phyloP scores from a whole-genome alignment of 2,888 invertebrate genomes.

The Mythimna impura region DNA sequence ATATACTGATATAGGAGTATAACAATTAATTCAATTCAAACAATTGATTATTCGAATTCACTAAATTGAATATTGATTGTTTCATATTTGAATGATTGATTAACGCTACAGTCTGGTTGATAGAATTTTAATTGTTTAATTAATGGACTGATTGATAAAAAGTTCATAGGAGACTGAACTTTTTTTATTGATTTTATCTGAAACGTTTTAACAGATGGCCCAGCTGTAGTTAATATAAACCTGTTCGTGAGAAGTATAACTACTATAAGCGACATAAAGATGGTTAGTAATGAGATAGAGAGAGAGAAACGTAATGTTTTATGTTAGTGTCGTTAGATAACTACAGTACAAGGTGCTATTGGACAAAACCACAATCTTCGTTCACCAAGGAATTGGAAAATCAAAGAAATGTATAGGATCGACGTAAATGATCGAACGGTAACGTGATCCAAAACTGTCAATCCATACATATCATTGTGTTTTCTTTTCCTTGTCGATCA shows the following conservation, averaged over 20 bases:
- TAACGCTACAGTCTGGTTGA: slow-evolving; percentile 21
- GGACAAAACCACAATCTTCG: slow-evolving; percentile 17
- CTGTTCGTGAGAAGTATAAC: slow-evolving; percentile 99
- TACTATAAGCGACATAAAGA: slow-evolving; percentile 99
- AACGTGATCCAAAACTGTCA: slow-evolving; percentile 8
- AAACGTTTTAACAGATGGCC: slow-evolving; percentile 94
- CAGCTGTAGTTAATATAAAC: slow-evolving; percentile 99
- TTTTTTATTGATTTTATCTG: slow-evolving; percentile 48
- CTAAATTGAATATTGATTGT: slow-evolving; percentile 18
- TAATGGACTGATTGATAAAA: slow-evolving; percentile 14
- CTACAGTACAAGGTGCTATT: slow-evolving; percentile 18
- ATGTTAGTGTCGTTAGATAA: slow-evolving; percentile 55
- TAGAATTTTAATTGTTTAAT: slow-evolving; percentile 30
- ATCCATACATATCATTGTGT: slow-evolving; percentile 29
- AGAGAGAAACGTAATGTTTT: slow-evolving; percentile 26
- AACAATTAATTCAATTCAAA: slow-evolving; percentile 19
- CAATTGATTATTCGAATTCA: slow-evolving; percentile 32
- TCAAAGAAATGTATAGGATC: slow-evolving; percentile 27
- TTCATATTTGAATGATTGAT: slow-evolving; percentile 34
- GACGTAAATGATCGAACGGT: not conserved
- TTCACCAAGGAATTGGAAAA: slow-evolving; percentile 22
- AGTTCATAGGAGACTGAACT: slow-evolving; percentile 14
- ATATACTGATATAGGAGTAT: not conserved
- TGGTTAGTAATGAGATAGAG: slow-evolving; percentile 94
- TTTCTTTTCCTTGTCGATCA: slow-evolving; percentile 20